Evolutionary conservation across 2,113 vertebrate species (phyloP).

Genomic region (Festucalex cinctus): DNA sequence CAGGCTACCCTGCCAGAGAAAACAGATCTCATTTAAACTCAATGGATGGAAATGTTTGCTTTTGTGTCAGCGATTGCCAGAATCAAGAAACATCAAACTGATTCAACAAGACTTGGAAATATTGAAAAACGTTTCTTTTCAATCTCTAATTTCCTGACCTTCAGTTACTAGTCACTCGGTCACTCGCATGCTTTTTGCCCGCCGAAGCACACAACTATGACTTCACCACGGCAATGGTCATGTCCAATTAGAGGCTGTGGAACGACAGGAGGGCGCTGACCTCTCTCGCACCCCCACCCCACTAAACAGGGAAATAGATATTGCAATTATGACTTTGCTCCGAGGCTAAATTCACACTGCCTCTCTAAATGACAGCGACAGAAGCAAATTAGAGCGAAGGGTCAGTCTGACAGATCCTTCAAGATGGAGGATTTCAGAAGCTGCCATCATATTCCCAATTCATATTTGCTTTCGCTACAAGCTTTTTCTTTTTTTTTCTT

Average conservation of each 20-base stretch:
- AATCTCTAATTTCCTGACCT: constrained; percentile 16
- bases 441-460: constrained; percentile 42
- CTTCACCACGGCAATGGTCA: constrained; percentile 51
- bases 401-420: constrained; percentile 50
- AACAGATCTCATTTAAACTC: constrained; percentile 33
- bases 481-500: constrained; percentile 16
- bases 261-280: constrained; percentile 39
- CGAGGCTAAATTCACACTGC: constrained; percentile 33
- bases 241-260: constrained; percentile 42
- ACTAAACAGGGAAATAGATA: constrained; percentile 54
- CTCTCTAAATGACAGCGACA: constrained; percentile 51
- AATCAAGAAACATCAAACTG: constrained; percentile 48
- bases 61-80: constrained; percentile 36
- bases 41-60: constrained; percentile 32
- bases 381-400: constrained; percentile 54
- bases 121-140: constrained; percentile 33
- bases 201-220: constrained; percentile 43
- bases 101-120: constrained; percentile 45
- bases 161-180: constrained; percentile 29
- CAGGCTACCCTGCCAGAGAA: constrained; percentile 30
- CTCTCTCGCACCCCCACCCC: not conserved
- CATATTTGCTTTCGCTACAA: constrained; percentile 49
- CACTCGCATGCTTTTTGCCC: constrained; percentile 5
- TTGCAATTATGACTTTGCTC: constrained; percentile 33
- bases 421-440: not conserved